Evolutionary conservation across 2,113 vertebrate genomes (phyloP).

Genomic region (Pogonocichla stellata): DNA sequence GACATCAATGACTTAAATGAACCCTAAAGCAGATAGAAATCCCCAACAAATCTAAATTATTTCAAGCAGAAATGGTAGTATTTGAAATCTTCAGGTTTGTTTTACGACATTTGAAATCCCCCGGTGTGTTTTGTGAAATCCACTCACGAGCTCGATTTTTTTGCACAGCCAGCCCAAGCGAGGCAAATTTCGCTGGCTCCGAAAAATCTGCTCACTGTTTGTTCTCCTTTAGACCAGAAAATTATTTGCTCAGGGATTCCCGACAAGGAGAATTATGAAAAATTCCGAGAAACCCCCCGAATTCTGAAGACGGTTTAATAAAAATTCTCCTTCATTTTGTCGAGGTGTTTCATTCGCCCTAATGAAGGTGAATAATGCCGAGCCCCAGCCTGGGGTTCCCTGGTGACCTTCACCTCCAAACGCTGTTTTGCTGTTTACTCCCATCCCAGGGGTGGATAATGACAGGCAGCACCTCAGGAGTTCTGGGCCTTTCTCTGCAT

Average conservation of each 20-base stretch:
- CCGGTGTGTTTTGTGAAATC: background rate
- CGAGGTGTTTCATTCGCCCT: background rate
- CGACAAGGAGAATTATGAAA: background rate
- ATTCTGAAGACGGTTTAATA: accelerated
- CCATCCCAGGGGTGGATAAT: background rate
- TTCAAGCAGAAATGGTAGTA: background rate
- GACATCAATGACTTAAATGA: too few relatives aligned
- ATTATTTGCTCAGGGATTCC: accelerated
- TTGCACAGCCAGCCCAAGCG: accelerated
- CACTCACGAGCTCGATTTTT: background rate
- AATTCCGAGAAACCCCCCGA: background rate
- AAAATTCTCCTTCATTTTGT: background rate
- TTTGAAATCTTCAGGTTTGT: background rate
- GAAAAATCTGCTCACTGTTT: background rate
- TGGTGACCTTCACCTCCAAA: constrained; percentile 43
- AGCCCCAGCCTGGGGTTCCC: background rate
- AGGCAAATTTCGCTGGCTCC: background rate
- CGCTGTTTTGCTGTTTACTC: background rate
- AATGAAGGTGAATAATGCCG: constrained; percentile 12
- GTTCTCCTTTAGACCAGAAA: background rate
- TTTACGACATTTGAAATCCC: background rate
- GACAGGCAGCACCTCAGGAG: background rate
- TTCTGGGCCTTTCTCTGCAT: constrained; percentile 7
- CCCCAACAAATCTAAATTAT: background rate
- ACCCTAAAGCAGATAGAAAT: too few relatives aligned